These are phyloP conservation scores for Aphis gossypii DNA, from an alignment of 1,140 invertebrate genomes.

Conservation along the genomic window DNA sequence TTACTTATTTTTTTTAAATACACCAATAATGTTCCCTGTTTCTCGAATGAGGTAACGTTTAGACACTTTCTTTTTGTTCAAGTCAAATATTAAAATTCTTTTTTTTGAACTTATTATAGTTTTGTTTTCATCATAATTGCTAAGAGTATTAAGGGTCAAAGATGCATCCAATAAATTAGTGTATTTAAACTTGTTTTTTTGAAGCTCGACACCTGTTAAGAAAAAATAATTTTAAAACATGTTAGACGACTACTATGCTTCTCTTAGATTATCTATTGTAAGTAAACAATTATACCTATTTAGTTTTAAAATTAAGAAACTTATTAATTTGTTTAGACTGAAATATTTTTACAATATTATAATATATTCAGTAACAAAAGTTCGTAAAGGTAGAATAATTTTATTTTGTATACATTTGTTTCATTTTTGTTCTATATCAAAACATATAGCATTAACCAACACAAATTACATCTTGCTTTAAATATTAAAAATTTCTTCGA, in stretches of 20 bases:
- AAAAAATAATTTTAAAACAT: neutral
- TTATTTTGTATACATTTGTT: too few species aligned
- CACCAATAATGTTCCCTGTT: neutral
- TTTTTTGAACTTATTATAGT: neutral
- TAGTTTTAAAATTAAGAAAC: neutral
- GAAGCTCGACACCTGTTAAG: constrained; percentile 35
- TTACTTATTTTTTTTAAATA: constrained; percentile 33
- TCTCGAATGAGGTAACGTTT: neutral
- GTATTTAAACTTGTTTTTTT: constrained; percentile 47
- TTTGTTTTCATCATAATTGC: neutral
- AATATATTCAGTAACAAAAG: too few species aligned
- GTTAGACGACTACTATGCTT: neutral
- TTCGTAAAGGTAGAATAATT: too few species aligned
- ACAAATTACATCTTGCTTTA: too few species aligned
- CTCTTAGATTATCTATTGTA: neutral
- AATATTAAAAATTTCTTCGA: too few species aligned
- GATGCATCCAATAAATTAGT: constrained; percentile 19
- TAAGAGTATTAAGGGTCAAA: neutral
- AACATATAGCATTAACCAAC: too few species aligned
- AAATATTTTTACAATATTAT: too few species aligned
- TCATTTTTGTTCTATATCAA: too few species aligned
- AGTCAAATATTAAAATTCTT: neutral
- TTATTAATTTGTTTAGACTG: too few species aligned
- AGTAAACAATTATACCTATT: neutral
- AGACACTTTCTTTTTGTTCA: neutral